Evolutionary conservation across 2,888 invertebrate genomes (phyloP).

Genomic region (Spicauda simplicius): DNA sequence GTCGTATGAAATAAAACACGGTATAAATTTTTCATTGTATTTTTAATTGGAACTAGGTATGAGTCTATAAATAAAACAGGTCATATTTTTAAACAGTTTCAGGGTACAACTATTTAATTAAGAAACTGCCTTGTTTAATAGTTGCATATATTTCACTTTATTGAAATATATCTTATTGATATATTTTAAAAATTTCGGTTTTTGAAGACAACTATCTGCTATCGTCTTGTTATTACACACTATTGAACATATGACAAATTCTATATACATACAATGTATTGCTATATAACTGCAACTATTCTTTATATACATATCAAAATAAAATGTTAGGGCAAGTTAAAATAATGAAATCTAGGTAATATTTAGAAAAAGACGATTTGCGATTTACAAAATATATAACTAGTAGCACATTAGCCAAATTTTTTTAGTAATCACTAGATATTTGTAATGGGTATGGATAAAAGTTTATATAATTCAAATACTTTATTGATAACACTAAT

Average conservation of each 20-base stretch:
- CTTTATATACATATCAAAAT: conserved; percentile 5
- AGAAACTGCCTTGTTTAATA: conserved; percentile 14
- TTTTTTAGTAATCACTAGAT: background rate
- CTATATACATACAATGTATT: conserved; percentile 17
- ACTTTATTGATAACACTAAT: conserved; percentile 42
- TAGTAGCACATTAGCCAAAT: conserved; percentile 12
- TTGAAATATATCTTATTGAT: background rate
- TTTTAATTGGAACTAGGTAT: conserved; percentile 51
- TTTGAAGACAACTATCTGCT: background rate
- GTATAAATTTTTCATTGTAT: conserved; percentile 49
- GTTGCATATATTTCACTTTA: background rate
- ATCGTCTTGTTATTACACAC: background rate
- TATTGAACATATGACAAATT: background rate
- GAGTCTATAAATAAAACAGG: conserved; percentile 42
- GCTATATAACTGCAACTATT: conserved; percentile 19
- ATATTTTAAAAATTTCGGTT: too few relatives aligned
- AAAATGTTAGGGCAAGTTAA: conserved; percentile 27
- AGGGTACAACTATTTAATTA: conserved; percentile 35
- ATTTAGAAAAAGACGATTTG: conserved; percentile 14
- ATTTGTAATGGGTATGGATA: conserved; percentile 5
- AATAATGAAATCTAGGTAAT: conserved; percentile 25
- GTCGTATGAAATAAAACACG: conserved; percentile 36
- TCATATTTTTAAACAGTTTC: conserved; percentile 17
- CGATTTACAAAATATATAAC: background rate
- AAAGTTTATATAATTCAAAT: conserved; percentile 27